Percentiles rank a stretch among this genome's conserved stretches.
Conservation (phyloP, 2,113 vertebrate species). For the Lepus timidus region DNA sequence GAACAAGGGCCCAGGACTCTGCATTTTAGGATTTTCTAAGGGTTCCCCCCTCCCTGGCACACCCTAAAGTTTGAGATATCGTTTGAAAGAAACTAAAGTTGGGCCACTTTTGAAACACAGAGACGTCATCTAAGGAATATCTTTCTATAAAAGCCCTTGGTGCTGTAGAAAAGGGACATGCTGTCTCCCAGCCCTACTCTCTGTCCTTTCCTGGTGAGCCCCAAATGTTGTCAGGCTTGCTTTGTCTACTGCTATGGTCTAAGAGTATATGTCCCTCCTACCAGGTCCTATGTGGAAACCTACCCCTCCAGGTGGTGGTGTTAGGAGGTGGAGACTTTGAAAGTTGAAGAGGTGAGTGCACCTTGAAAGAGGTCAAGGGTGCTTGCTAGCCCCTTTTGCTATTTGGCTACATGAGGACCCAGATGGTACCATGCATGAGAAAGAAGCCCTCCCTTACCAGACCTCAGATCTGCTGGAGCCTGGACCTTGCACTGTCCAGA, state of each 20-base stretch:
- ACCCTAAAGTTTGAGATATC: not conserved
- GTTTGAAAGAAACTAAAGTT: slow-evolving; percentile 1
- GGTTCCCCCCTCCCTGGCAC: too few species aligned
- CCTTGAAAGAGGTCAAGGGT: not conserved
- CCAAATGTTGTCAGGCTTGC: not conserved
- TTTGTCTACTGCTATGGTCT: not conserved
- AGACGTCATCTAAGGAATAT: not conserved
- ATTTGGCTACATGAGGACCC: not conserved
- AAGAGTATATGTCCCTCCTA: not conserved
- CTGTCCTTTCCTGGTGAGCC: not conserved
- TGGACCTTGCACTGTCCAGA: not conserved
- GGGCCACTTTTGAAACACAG: not conserved
- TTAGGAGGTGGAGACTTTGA: not conserved
- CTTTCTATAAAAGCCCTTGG: not conserved
- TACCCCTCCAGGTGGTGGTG: too few species aligned
- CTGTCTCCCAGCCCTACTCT: not conserved
- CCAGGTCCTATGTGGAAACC: not conserved
- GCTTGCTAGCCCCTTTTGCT: not conserved
- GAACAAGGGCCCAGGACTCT: not conserved
- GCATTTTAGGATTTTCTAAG: not conserved
- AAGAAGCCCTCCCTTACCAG: not conserved
- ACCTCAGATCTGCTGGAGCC: not conserved
- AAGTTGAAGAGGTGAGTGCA: not conserved
- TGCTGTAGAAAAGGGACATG: not conserved
- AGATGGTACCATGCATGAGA: not conserved